Base-by-base conservation (phyloP, 2,113 vertebrate genomes). In the Epinephelus lanceolatus region DNA sequence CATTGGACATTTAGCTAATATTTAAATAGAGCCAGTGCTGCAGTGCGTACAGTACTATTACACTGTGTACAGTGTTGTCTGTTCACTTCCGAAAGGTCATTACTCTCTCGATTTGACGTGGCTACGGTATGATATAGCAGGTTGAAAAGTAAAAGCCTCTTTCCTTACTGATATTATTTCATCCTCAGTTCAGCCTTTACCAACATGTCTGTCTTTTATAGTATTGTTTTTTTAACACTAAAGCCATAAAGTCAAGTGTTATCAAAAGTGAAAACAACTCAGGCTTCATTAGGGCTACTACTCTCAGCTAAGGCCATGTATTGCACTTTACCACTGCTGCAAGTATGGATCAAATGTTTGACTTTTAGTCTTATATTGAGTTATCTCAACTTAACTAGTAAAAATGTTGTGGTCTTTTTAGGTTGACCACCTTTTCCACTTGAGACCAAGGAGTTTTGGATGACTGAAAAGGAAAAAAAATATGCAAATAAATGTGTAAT, bases 101-200 rank as follows among this genome's bases (percentile, higher is more conserved):
- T 79, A 81, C 30, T 30, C 5, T 67, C 13, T 4, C 72, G 59
- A 25, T 80, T 91, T 92, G 89, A 93, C 93, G 90, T 91, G 88
- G 88, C 91, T 90, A n/a, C 19, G 30, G 30, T 9, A 4, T 37
- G 76, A 72, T 56, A 67, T 25, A 86, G 69, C 88, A 87, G 88
- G 80, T 86, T 83, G 33, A 72, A 60, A 45, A 78, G 57, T 73
- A n/a, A 67, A 84, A 13, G 49, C n/a, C 14, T 51, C 40, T 53
- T 13, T 27, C 27, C 23, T 19, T 66, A 23, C 51, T 68, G 10
- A 51, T 21, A n/a, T 8, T 1, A 23, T 37, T 8, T 52, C 21
- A 2, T 5, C 40, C 4, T 1, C 15, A 37, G 1, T 55, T 37
- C 45, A 60, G 2, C 23, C 18, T 5, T 37, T 1, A 11, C 6